A percentile compares a stretch with the other conserved stretches of the same genome.
phyloP scores from a whole-genome alignment of 92 coral and sea anemone genomes.

The Heteractis magnifica region DNA sequence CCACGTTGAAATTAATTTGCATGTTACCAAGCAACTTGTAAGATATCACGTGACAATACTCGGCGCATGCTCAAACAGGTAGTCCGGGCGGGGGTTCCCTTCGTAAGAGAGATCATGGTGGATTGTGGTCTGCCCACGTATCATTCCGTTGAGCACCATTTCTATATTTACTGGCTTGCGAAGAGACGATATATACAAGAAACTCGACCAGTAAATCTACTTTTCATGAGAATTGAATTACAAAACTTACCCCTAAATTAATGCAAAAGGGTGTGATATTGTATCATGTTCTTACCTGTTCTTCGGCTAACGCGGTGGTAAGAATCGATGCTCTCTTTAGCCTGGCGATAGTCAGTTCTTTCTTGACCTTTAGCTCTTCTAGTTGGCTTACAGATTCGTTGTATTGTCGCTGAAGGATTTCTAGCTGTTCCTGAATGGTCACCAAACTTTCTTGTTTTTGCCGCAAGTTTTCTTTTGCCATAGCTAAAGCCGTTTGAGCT shows the following conservation, averaged over 20 bases:
- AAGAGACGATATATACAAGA: too few relatives aligned
- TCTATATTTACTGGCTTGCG: too few relatives aligned
- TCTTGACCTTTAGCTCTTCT: constrained; percentile 74
- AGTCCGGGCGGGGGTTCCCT: too few relatives aligned
- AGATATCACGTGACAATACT: too few relatives aligned
- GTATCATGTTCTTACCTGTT: constrained; percentile 53
- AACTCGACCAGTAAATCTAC: too few relatives aligned
- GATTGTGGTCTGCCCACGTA: too few relatives aligned
- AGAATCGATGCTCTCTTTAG: constrained; percentile 87
- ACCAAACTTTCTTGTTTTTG: constrained; percentile 83
- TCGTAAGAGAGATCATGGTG: too few relatives aligned
- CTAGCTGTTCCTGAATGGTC: constrained; percentile 84
- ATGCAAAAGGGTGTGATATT: not conserved
- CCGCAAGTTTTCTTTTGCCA: constrained; percentile 77
- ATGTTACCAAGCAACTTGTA: too few relatives aligned
- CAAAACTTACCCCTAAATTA: not conserved
- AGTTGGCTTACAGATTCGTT: constrained; percentile 81
- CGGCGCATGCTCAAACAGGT: too few relatives aligned
- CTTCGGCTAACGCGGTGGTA: constrained; percentile 82
- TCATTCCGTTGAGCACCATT: too few relatives aligned
- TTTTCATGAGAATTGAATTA: not conserved
- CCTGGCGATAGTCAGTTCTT: constrained; percentile 78
- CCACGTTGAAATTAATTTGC: too few relatives aligned
- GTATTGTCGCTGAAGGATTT: constrained; percentile 82
- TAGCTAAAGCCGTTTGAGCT: constrained; percentile 70